These are phyloP conservation scores for Lasius platythorax DNA, from an alignment of 2,888 invertebrate genomes.

Conservation along the genomic window DNA sequence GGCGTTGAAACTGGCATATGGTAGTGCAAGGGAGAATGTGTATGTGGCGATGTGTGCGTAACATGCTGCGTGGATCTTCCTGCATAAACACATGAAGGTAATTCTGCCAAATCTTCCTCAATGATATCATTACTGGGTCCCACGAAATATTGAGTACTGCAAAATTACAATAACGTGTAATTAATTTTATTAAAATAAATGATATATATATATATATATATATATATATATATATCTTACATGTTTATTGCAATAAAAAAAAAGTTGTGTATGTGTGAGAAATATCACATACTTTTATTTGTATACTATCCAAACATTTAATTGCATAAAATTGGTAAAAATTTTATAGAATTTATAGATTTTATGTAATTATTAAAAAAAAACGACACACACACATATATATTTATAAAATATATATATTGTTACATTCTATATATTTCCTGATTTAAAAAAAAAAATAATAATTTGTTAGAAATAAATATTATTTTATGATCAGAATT, in stretches of 20 bases:
- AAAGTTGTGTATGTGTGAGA: too few species aligned
- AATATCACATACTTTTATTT: background rate
- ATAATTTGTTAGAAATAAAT: too few species aligned
- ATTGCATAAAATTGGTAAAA: background rate
- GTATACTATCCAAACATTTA: background rate
- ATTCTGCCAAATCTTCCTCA: constrained; percentile 90
- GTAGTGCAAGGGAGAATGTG: constrained; percentile 83
- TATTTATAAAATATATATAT: too few species aligned
- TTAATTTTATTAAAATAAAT: background rate
- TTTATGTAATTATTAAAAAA: background rate
- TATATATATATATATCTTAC: background rate
- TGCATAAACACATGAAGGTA: constrained; percentile 94
- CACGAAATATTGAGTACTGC: constrained; percentile 82
- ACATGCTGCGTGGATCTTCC: constrained; percentile 87
- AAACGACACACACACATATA: background rate
- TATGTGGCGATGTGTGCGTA: constrained; percentile 80
- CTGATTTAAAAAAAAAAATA: too few species aligned
- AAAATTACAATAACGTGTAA: constrained; percentile 45
- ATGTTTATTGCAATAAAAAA: background rate
- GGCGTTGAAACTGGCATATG: constrained; percentile 83
- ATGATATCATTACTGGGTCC: constrained; percentile 86
- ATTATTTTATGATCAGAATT: too few species aligned
- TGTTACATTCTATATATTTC: too few species aligned
- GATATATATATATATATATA: background rate
- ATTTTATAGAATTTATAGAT: background rate